A percentile compares a stretch with the other conserved stretches of the same genome.
phyloP scores from a whole-genome alignment of 2,113 vertebrate species.

The Noctilio leporinus region DNA sequence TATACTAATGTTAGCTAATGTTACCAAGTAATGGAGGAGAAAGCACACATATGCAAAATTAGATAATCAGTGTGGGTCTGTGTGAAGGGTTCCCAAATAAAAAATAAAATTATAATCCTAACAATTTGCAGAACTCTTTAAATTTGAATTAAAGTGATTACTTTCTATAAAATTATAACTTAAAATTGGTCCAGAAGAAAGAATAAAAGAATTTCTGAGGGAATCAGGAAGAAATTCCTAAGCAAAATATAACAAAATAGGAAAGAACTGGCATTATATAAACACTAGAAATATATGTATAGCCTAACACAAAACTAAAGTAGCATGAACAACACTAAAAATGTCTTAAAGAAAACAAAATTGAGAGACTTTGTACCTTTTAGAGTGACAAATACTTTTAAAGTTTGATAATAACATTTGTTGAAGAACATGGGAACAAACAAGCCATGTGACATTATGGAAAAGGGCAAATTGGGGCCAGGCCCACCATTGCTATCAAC shows the following conservation, averaged over 20 bases:
- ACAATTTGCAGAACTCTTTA: not conserved
- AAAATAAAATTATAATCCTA: not conserved
- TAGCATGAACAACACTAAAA: not conserved
- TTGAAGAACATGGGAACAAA: not conserved
- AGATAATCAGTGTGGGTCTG: accelerated
- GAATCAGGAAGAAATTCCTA: not conserved
- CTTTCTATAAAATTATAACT: not conserved
- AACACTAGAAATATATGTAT: not conserved
- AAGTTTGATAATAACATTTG: not conserved
- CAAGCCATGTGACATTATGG: accelerated
- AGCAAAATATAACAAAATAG: not conserved
- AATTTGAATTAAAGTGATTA: not conserved
- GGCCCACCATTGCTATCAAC: accelerated
- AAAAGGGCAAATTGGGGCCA: too few species aligned
- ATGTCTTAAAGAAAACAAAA: not conserved
- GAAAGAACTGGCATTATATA: not conserved
- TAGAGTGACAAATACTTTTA: not conserved
- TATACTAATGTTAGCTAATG: accelerated
- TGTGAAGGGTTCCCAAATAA: accelerated
- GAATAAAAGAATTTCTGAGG: not conserved
- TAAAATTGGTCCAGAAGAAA: not conserved
- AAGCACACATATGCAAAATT: accelerated
- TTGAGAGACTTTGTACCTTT: not conserved
- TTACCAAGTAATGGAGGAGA: not conserved
- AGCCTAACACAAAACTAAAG: not conserved